Base-by-base conservation (phyloP, 2,113 vertebrate genomes). In the Gasterosteus aculeatus region DNA sequence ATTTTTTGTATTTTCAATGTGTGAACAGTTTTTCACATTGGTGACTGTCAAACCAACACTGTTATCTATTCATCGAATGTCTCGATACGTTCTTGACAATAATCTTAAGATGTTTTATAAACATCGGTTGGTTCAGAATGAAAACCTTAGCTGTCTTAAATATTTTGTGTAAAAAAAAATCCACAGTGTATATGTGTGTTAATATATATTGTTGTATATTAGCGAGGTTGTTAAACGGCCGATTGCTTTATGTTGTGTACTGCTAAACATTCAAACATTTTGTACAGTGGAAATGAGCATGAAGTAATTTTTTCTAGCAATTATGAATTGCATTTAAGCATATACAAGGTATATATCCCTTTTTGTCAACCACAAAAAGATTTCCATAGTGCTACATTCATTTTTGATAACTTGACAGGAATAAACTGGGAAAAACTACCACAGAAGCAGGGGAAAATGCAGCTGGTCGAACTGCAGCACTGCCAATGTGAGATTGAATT, bases 71-170 rank as follows among this genome's bases (percentile, higher is more conserved):
- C 61, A 86, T 78, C 49, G 69, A 82, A 75, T 70, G 78, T 89
- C 82, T 49, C 69, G 81, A 91, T 81, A 1, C 65, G 67, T 42
- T 87, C 73, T 62, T 67, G 81, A 85, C 72, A 77, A 84, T 85
- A 77, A 82, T 81, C 59, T 67, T 29, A 22, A 78, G 7, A 80
- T 84, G 81, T 91, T 89, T 88, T 82, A 70, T 81, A 75, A 86
- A 80, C 80, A 86, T 87, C 82, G 69, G 49, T 80, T 81, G 74
- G 73, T 85, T 86, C 63, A 77, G 57, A 91, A 84, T 85, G 78
- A 91, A 83, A 88, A 83, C 80, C 75, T 81, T 81, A 60, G 77
- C 77, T 84, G 85, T 91, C 85, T 91, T 88, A 90, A 89, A 78
- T 87, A 89, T 86, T 82, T 88, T 72, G 31, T 86, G 77, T 87